Evolutionary conservation across 2,113 vertebrate species (phyloP).

Genomic region (Benthochromis sp.): DNA sequence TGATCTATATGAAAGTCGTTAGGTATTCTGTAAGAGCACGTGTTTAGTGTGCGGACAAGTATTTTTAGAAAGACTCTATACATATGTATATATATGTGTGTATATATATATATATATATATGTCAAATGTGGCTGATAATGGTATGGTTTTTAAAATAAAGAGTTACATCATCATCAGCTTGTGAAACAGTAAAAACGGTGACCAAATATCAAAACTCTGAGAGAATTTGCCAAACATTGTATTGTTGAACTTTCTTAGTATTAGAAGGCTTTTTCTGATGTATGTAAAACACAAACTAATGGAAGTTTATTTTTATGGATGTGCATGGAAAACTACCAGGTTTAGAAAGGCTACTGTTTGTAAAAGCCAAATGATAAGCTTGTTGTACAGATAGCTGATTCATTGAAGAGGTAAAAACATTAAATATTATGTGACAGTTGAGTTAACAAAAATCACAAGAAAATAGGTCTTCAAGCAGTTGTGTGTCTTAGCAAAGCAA

Average conservation of each 20-base stretch:
- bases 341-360: not conserved
- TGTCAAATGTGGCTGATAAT: not conserved
- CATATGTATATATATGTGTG: no score
- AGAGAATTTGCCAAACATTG: not conserved
- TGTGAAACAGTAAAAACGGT: not conserved
- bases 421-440: not conserved
- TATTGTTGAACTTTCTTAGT: not conserved
- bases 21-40: not conserved
- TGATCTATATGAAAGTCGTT: not conserved
- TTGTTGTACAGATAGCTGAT: fast-evolving
- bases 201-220: not conserved
- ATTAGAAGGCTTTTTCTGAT: not conserved
- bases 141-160: not conserved
- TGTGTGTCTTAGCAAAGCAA: not conserved
- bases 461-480: not conserved
- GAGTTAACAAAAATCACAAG: not conserved
- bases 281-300: not conserved
- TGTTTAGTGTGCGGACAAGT: not conserved
- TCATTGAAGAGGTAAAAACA: not conserved
- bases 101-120: fast-evolving
- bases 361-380: not conserved
- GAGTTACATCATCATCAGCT: not conserved
- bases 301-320: not conserved
- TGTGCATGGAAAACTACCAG: not conserved
- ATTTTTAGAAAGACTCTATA: not conserved